Percentiles rank a stretch among this genome's conserved stretches.
Conservation (phyloP, 2,113 vertebrate species). For the Madoqua kirkii region DNA sequence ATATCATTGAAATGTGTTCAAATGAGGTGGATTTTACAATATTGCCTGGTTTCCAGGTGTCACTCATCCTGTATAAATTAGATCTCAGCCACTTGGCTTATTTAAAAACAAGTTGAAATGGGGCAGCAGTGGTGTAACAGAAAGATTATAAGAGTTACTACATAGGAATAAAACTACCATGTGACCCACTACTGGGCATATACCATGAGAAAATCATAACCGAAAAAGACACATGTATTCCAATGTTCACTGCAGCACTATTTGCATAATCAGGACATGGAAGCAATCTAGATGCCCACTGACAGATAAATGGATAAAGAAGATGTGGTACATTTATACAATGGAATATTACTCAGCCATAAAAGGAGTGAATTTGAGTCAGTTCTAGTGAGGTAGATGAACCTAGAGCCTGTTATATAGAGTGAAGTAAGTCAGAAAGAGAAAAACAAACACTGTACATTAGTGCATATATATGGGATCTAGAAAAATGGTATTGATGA, state of each 20-base stretch:
- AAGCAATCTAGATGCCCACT: background rate
- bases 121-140: background rate
- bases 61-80: conserved; percentile 14
- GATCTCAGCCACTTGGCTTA: background rate
- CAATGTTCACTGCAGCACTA: background rate
- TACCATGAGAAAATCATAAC: background rate
- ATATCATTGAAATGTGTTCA: background rate
- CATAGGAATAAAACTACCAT: background rate
- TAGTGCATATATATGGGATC: background rate
- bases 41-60: background rate
- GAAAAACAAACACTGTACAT: background rate
- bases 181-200: background rate
- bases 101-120: conserved; percentile 20
- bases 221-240: background rate
- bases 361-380: background rate
- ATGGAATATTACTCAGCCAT: background rate
- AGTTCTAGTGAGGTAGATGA: background rate
- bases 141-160: background rate
- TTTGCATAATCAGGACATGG: background rate
- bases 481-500: background rate
- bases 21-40: background rate
- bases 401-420: background rate
- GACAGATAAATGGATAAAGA: background rate
- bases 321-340: background rate
- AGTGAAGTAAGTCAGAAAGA: background rate